Conservation (phyloP, 92 coral and sea anemone genomes). For the Actinostola sp. region DNA sequence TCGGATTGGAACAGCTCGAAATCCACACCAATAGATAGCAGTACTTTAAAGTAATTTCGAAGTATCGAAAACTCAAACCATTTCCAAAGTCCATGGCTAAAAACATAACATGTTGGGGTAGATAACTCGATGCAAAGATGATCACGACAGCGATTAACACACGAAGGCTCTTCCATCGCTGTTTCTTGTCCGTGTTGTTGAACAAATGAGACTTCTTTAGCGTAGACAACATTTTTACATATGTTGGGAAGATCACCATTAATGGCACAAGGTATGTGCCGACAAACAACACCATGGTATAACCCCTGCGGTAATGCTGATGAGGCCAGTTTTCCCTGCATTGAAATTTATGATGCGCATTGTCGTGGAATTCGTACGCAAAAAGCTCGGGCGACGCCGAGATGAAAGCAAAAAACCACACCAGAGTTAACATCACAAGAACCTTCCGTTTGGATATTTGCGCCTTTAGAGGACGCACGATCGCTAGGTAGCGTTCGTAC, state of each 20-base stretch:
- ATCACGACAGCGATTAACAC: slow-evolving; percentile 44
- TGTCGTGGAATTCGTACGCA: slow-evolving; percentile 42
- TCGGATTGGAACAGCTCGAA: slow-evolving; percentile 52
- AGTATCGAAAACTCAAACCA: slow-evolving; percentile 39
- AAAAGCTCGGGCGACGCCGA: slow-evolving; percentile 68
- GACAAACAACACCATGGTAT: slow-evolving; percentile 57
- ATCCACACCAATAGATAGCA: slow-evolving; percentile 52
- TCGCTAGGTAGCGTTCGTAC: slow-evolving; percentile 64
- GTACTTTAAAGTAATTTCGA: slow-evolving; percentile 49
- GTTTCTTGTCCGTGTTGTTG: slow-evolving; percentile 25
- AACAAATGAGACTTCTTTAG: slow-evolving; percentile 46
- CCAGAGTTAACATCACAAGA: slow-evolving; percentile 43
- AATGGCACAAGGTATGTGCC: slow-evolving; percentile 63
- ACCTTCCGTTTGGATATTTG: slow-evolving; percentile 46
- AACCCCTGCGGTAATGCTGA: slow-evolving; percentile 47
- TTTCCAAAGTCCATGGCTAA: slow-evolving; percentile 49
- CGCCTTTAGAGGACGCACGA: slow-evolving; percentile 59
- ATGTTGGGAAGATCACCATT: slow-evolving; percentile 59
- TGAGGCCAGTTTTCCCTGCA: slow-evolving; percentile 60
- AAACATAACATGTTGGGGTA: slow-evolving; percentile 57
- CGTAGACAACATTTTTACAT: slow-evolving; percentile 54
- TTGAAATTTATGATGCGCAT: slow-evolving; percentile 34
- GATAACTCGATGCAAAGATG: slow-evolving; percentile 38
- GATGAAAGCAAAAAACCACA: slow-evolving; percentile 53
- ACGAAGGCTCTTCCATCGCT: slow-evolving; percentile 43